Evolutionary conservation across 2,113 vertebrate genomes (phyloP).

Genomic region (Garra rufa): DNA sequence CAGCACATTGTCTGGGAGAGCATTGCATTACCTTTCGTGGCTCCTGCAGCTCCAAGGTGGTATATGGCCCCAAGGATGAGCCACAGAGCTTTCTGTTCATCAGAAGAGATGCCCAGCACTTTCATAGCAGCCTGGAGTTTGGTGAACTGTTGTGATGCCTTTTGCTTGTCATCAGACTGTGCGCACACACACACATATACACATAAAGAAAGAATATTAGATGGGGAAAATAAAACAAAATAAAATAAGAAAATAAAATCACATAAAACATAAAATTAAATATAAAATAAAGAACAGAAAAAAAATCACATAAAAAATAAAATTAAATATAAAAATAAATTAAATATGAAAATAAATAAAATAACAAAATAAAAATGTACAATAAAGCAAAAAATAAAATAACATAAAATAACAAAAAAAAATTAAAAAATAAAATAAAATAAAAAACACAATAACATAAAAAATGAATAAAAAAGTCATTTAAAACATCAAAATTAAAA

Average conservation of each 20-base stretch:
- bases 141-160: slow-evolving; percentile 89
- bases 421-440: too few species aligned
- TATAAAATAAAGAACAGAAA: too few species aligned
- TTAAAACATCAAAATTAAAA: too few species aligned
- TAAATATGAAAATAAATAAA: too few species aligned
- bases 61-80: slow-evolving; percentile 90
- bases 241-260: background rate
- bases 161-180: slow-evolving; percentile 94
- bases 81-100: slow-evolving; percentile 91
- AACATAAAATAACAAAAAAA: too few species aligned
- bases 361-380: too few species aligned
- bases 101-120: slow-evolving; percentile 86
- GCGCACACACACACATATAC: slow-evolving; percentile 33
- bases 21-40: slow-evolving; percentile 87
- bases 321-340: background rate
- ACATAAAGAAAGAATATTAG: background rate
- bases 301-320: background rate
- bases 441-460: too few species aligned
- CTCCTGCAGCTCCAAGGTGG: slow-evolving; percentile 92
- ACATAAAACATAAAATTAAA: background rate
- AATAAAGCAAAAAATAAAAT: too few species aligned
- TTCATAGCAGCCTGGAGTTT: slow-evolving; percentile 98
- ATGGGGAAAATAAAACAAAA: background rate
- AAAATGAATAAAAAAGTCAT: too few species aligned
- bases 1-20: background rate